Conservation (phyloP, 2,113 vertebrate species). For the Tragelaphus strepsiceros region DNA sequence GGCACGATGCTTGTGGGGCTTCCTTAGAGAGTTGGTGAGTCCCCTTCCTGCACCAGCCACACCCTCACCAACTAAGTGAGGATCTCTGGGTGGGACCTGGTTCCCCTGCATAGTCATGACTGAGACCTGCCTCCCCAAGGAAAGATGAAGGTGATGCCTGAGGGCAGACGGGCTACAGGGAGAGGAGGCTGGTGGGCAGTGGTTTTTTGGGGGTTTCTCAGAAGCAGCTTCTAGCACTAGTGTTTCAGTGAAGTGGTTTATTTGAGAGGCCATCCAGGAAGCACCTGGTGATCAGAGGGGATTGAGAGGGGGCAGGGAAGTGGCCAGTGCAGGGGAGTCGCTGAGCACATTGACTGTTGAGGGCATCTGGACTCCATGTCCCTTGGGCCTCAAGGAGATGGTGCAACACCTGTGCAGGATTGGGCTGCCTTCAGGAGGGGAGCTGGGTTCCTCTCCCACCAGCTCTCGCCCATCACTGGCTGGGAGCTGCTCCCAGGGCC, state of each 20-base stretch:
- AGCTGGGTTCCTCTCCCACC: neutral
- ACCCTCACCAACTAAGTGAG: neutral
- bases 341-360: neutral
- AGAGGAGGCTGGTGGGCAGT: neutral
- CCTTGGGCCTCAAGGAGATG: neutral
- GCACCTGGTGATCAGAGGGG: neutral
- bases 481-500: neutral
- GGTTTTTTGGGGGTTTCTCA: neutral
- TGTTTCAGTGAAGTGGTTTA: neutral
- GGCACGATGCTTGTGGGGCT: neutral
- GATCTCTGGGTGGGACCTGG: neutral
- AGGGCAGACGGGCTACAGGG: neutral
- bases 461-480: neutral
- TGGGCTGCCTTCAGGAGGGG: neutral
- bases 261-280: neutral
- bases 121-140: neutral
- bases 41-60: neutral
- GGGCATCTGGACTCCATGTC: neutral
- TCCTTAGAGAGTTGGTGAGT: neutral
- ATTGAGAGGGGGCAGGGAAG: no score
- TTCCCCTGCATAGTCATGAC: neutral
- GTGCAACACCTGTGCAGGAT: accelerated
- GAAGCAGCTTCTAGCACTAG: neutral
- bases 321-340: neutral
- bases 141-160: no score